These are phyloP conservation scores for Actinernus sp. DNA, from an alignment of 92 coral and sea anemone genomes.

Conservation along the genomic window DNA sequence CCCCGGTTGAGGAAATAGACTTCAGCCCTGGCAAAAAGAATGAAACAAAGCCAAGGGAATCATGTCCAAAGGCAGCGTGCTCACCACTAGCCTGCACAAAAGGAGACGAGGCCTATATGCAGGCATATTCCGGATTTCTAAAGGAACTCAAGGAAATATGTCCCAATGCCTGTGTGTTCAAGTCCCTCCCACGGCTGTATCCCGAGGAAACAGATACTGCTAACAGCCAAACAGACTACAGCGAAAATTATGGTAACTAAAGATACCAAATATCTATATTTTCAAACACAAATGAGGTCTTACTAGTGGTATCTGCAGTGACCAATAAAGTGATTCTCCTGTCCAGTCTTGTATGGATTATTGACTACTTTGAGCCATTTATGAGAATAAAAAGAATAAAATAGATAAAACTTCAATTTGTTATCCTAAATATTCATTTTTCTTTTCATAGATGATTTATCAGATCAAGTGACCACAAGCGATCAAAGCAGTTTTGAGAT, in stretches of 20 bases:
- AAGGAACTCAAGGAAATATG: conserved; percentile 23
- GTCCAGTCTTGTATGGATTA: no score
- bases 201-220: conserved; percentile 48
- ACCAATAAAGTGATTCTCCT: no score
- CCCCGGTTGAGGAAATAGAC: conserved; percentile 27
- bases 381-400: no score
- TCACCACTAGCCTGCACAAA: conserved; percentile 18
- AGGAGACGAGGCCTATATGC: conserved; percentile 15
- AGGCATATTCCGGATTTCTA: conserved; percentile 27
- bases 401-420: no score
- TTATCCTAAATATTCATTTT: no score
- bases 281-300: no score
- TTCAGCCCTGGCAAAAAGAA: conserved; percentile 24
- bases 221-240: conserved; percentile 18
- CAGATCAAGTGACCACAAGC: no score
- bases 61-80: neutral
- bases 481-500: no score
- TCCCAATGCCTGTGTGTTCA: conserved; percentile 38
- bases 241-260: neutral
- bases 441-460: no score
- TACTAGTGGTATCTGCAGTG: no score
- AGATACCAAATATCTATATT: no score
- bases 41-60: conserved; percentile 21
- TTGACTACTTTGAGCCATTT: no score
- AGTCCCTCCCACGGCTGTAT: conserved; percentile 31